Base-by-base conservation (phyloP, 2,797 vertebrate species). In the Sphaeramia orbicularis region DNA sequence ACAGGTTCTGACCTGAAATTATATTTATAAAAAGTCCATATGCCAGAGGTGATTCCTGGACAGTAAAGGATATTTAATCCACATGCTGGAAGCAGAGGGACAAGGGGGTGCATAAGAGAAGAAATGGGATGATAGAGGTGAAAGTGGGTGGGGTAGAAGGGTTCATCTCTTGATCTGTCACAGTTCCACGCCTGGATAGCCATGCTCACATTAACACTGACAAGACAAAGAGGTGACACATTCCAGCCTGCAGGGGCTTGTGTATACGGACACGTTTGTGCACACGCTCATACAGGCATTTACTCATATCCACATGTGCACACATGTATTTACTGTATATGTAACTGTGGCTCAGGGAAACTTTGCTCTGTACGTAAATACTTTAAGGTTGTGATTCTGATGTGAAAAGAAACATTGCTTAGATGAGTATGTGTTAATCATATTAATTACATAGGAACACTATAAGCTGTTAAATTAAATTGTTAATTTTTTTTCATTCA, bases 181-280 rank as follows among this genome's bases (percentile, higher is more conserved):
- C 89, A 83, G 87, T 85, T 82, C 86, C 81, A 92, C 75, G 91
- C 89, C 86, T 91, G 90, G 88, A 79, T 92, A 88, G 60, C 77
- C 85, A 75, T 85, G 80, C 86, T 91, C 90, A 90, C 86, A 92
- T 94, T 93, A 93, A 87, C 91, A 72, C 84, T 93, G 91, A 93
- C 77, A 83, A 91, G 89, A 92, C 86, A 88, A 91, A 91, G 86
- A 91, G 87, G 86, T 87, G 90, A 93, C 93, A 91, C 81, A 60
- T 89, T 72, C 72, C 64, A 50, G 88, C 87, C 92, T 81, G 60
- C 84, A 88, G 91, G 88, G 82, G 43, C 73, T 45, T 4, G 50
- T 42, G 42, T 58, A 9, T 52, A 70, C 36, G 74, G 67, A 67
- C 80, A 82, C 71, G 57, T 24, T 54, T 82, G 38, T 52, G 73